Conservation (phyloP, 2,797 vertebrate genomes). For the Sebastolobus altivelis region DNA sequence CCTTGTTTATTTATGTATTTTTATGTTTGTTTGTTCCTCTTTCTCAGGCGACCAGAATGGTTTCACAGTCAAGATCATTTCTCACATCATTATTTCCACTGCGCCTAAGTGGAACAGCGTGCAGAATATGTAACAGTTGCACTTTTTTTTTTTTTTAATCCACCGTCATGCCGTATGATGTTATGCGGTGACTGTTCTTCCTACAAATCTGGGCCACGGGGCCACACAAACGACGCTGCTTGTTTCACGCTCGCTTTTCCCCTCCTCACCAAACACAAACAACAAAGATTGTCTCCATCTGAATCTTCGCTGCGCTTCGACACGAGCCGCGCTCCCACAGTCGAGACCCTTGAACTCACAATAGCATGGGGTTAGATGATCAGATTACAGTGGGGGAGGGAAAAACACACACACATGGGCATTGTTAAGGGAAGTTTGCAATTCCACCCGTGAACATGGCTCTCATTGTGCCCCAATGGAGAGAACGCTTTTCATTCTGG, state of each 20-base stretch:
- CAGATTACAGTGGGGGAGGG: slow-evolving; percentile 67
- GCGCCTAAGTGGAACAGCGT: slow-evolving; percentile 6
- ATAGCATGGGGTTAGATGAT: slow-evolving; percentile 72
- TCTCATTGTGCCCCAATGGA: slow-evolving; percentile 62
- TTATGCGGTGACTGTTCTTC: slow-evolving; percentile 17
- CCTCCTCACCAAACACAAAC: slow-evolving; percentile 24
- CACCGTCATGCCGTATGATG: slow-evolving; percentile 12
- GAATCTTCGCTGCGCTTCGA: slow-evolving; percentile 60
- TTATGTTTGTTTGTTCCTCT: neutral
- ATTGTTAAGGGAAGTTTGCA: slow-evolving; percentile 70
- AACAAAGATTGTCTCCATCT: slow-evolving; percentile 41
- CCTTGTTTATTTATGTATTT: too few species aligned
- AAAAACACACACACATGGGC: slow-evolving; percentile 67
- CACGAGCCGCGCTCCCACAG: slow-evolving; percentile 66
- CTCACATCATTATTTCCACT: slow-evolving; percentile 10
- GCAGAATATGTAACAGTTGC: slow-evolving; percentile 10
- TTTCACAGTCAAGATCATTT: slow-evolving; percentile 22
- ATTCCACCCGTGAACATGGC: slow-evolving; percentile 73
- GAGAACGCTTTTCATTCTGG: slow-evolving; percentile 68
- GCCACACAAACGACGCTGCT: slow-evolving; percentile 19
- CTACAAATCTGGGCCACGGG: slow-evolving; percentile 25
- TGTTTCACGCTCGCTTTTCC: slow-evolving; percentile 14
- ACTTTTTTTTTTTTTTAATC: slow-evolving; percentile 1
- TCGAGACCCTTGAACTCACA: slow-evolving; percentile 70
- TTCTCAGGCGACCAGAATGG: slow-evolving; percentile 15